phyloP scores from a whole-genome alignment of 2,113 vertebrate genomes.

The cattle (Bos taurus) region DNA sequence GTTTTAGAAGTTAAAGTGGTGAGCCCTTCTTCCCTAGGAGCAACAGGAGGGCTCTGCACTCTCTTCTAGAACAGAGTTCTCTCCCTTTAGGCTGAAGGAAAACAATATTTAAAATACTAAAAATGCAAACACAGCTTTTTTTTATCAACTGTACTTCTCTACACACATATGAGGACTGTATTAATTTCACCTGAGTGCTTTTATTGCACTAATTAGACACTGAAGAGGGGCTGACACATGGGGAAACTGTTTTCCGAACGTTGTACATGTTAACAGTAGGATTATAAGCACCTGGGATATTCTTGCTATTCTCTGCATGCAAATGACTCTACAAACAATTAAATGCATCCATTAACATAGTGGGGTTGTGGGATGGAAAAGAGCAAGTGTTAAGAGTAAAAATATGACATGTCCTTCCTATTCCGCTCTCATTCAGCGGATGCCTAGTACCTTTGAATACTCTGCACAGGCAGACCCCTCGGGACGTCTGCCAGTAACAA shows the following conservation, averaged over 20 bases:
- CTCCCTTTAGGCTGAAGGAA: not conserved
- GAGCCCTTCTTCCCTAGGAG: not conserved
- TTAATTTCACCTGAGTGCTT: constrained; percentile 45
- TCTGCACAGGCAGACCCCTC: not conserved
- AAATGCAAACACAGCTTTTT: not conserved
- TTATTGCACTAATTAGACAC: constrained; percentile 5
- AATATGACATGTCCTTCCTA: not conserved
- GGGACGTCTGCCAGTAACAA: not conserved
- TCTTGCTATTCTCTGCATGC: constrained; percentile 54
- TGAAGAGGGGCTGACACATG: constrained; percentile 43
- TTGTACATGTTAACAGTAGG: constrained; percentile 13
- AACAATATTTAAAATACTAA: not conserved
- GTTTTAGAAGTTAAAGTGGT: constrained; percentile 1
- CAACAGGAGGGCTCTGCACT: constrained; percentile 43
- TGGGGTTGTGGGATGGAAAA: constrained; percentile 28
- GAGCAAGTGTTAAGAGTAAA: constrained; percentile 32
- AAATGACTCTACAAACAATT: constrained; percentile 58
- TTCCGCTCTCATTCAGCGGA: not conserved
- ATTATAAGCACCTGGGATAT: constrained; percentile 61
- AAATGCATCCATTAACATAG: constrained; percentile 32
- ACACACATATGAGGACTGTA: not conserved
- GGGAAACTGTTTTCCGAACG: constrained; percentile 34
- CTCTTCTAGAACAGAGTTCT: not conserved
- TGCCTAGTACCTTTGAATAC: not conserved
- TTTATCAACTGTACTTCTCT: constrained; percentile 16